Base-by-base conservation (phyloP, 2,797 vertebrate species). In the Acanthurus lineatus region DNA sequence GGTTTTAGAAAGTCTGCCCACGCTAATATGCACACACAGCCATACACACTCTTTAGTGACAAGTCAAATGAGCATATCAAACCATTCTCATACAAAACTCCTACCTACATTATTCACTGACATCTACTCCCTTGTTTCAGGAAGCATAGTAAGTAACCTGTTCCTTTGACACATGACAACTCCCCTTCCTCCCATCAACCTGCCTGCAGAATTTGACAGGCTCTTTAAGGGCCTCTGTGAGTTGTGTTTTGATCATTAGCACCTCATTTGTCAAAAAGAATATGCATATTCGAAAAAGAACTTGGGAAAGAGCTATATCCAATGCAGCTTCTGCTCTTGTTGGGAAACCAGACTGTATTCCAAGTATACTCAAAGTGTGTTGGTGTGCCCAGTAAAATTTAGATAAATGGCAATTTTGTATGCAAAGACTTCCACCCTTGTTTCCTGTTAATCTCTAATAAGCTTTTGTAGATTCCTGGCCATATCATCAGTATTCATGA, bases 251-350 rank as follows among this genome's bases (percentile, higher is more conserved):
- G 68, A 88, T 91, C 75, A 85, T 85, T 60, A 74, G 60, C 42
- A 25, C 2, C 51, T 17, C 38, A 72, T 79, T 90, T 89, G 79
- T 86, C 85, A 85, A 68, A 84, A 83, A 77, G 19, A 86, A 73
- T 56, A 74, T 70, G 65, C 40, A 52, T 59, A 48, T 53, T 72
- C 32, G 62, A 42, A 72, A 69, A 63, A 25, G 44, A 62, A 70
- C 28, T 28, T 12, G 17, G 38, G 15, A 25, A 9, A 54, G 64
- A 74, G 20, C 32, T 49, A 15, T 22, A 61, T 82, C 20, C 25
- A 14, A 40, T 72, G 51, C 58, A 82, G 44, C 42, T 32, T 45
- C 16, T 51, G 45, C 59, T 82, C 49, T 57, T 67, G 35, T 22
- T 67, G 10, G 28, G 4, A n/a, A 67, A 52, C 38, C n/a, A 58